Evolutionary conservation across 1,140 invertebrate species (phyloP), one percentile per base, ranked within the genome.

Genomic region (Formica selysi): DNA sequence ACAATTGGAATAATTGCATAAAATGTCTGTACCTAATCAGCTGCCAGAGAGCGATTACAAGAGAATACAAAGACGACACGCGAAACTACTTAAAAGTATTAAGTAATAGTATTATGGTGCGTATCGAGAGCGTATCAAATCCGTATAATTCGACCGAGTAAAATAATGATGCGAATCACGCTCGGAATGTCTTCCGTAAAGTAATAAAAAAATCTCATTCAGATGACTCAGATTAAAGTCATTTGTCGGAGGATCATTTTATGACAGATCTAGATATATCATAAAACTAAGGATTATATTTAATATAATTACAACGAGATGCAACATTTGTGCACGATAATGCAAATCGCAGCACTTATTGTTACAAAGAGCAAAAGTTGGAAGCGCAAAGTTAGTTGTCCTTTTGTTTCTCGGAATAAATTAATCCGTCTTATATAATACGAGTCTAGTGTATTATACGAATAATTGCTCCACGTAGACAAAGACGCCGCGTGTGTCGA

Each of bases 1-100:
- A 32, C 48, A 83, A 83, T 74, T 83, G 79, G 7, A 44, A 83
- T 83, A 83, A 83, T 83, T 74, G 68, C 68, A n/a, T 83, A 83
- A 83, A 83, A 57, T 26, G 38, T n/a, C 2, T 36, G 26, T 62
- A 62, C 10, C 22, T 61, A 83, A 74, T 29, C 11, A 81, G 65
- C 36, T 71, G 36, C 1, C 8, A 19, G 13, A 44, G 5, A 7
- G 2, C 13, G n/a, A 11, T 68, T 59, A 61, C 1, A 19, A 70
- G n/a, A 81, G 54, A 19, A 59, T 41, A 73, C 59, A 44, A 74
- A 61, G n/a, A 41, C 38, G 38, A 74, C 38, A 71, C 48, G 67
- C 11, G 2, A 74, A 83, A 83, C 19, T 22, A 81, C 51, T 81
- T 44, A 22, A 29, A 8, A 57, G n/a, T 26, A 44, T 81, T 13